Conservation (phyloP, 2,797 vertebrate species). For the Squalus acanthias region DNA sequence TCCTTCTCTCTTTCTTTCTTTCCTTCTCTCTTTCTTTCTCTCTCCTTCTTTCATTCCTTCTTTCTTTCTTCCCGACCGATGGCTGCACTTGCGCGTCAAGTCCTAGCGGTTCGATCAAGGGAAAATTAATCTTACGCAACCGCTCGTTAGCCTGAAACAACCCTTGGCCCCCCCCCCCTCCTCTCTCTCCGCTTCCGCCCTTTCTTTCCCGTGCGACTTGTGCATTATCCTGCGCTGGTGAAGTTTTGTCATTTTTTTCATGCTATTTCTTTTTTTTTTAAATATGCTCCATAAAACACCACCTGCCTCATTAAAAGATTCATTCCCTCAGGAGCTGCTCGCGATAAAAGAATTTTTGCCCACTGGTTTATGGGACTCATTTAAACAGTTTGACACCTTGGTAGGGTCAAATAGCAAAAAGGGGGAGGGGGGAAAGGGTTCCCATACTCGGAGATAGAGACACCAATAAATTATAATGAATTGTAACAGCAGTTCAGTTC, state of each 20-base stretch:
- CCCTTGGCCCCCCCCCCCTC: no score
- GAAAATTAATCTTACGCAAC: no score
- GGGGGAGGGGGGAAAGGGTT: not conserved
- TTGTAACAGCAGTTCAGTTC: not conserved
- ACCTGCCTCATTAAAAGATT: not conserved
- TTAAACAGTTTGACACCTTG: not conserved
- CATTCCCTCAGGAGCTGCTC: not conserved
- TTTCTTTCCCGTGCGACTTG: not conserved
- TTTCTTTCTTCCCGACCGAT: no score
- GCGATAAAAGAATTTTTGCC: not conserved
- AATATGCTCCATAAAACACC: not conserved
- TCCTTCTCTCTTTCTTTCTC: no score
- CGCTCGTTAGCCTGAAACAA: no score
- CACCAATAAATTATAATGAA: not conserved
- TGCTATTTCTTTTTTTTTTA: not conserved
- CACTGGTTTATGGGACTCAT: not conserved
- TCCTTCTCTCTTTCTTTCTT: no score
- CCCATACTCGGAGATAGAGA: not conserved
- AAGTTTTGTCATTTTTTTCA: not conserved
- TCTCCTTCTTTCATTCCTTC: no score
- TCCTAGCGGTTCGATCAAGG: no score
- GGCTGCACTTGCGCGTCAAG: no score
- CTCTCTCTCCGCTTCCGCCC: no score
- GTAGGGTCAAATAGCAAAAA: not conserved
- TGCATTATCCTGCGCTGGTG: not conserved